Evolutionary conservation across 1,140 invertebrate genomes (phyloP).

Genomic region (Hyles euphorbiae): DNA sequence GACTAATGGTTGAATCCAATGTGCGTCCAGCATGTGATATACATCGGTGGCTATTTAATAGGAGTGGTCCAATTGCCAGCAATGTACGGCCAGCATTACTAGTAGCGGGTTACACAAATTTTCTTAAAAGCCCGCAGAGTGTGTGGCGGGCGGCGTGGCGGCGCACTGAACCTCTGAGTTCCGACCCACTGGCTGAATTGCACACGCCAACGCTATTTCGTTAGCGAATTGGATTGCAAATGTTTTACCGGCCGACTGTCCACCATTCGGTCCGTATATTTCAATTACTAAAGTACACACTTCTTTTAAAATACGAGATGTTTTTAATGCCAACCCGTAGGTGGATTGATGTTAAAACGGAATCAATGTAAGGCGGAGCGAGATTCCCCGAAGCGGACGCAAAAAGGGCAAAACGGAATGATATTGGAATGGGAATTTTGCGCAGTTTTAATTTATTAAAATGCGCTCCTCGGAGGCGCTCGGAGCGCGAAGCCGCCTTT

Average conservation of each 20-base stretch:
- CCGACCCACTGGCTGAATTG: no score
- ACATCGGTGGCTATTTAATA: no score
- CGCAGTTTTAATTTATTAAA: slow-evolving; percentile 74
- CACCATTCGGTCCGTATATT: slow-evolving; percentile 6
- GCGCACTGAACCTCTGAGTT: no score
- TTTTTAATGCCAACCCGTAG: slow-evolving; percentile 35
- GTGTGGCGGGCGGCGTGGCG: no score
- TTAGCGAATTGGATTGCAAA: slow-evolving; percentile 11
- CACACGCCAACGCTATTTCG: no score
- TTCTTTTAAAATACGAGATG: slow-evolving; percentile 25
- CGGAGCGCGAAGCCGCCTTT: slow-evolving; percentile 49
- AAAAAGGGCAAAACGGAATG: slow-evolving; percentile 56
- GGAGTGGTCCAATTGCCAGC: no score
- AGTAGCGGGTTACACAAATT: no score
- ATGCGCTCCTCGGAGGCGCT: slow-evolving; percentile 53
- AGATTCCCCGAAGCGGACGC: slow-evolving; percentile 30
- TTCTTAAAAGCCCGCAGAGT: no score
- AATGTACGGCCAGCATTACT: no score
- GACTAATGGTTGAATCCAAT: no score
- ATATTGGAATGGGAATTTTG: slow-evolving; percentile 70
- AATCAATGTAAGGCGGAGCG: slow-evolving; percentile 51
- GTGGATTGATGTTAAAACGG: slow-evolving; percentile 44
- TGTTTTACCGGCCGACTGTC: slow-evolving; percentile 5
- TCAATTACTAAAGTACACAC: slow-evolving; percentile 12
- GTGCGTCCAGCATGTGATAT: no score